These are phyloP conservation scores for Nomada ferruginata DNA, from an alignment of 2,888 invertebrate species.

Conservation along the genomic window DNA sequence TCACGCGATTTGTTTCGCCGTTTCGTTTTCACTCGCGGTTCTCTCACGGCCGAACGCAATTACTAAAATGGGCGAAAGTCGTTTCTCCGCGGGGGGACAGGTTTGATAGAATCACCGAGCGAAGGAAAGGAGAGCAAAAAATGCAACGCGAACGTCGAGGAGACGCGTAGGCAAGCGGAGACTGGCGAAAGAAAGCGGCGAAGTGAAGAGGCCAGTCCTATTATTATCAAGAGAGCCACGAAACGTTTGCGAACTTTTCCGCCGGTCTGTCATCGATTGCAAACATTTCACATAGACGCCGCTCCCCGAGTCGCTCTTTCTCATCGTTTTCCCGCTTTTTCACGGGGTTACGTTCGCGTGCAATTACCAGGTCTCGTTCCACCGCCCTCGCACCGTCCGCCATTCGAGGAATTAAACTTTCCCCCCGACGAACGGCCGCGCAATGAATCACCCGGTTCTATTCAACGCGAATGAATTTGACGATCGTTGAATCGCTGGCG, in stretches of 20 bases:
- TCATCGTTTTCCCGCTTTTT: neutral
- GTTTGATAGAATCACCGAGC: constrained; percentile 39
- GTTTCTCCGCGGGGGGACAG: constrained; percentile 34
- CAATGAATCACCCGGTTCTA: constrained; percentile 7
- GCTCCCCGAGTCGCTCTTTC: neutral
- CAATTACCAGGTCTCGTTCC: constrained; percentile 11
- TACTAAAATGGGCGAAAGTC: constrained; percentile 53
- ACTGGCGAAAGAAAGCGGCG: neutral
- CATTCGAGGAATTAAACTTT: constrained; percentile 14
- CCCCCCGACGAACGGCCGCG: neutral
- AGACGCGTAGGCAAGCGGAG: neutral
- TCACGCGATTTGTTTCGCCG: constrained; percentile 18
- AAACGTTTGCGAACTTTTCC: constrained; percentile 34
- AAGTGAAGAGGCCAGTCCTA: constrained; percentile 13
- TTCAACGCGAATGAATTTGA: neutral
- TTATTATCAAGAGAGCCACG: constrained; percentile 26
- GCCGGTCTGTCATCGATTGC: constrained; percentile 40
- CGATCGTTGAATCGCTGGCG: too few relatives aligned
- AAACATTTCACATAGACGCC: constrained; percentile 41
- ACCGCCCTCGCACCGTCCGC: neutral
- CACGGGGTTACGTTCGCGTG: constrained; percentile 1
- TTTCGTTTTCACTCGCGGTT: constrained; percentile 31
- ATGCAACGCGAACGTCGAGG: constrained; percentile 21
- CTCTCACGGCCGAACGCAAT: constrained; percentile 46
- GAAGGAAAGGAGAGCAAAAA: neutral